Base-by-base conservation (phyloP, 2,888 invertebrate genomes). In the Ophion slaviceki region DNA sequence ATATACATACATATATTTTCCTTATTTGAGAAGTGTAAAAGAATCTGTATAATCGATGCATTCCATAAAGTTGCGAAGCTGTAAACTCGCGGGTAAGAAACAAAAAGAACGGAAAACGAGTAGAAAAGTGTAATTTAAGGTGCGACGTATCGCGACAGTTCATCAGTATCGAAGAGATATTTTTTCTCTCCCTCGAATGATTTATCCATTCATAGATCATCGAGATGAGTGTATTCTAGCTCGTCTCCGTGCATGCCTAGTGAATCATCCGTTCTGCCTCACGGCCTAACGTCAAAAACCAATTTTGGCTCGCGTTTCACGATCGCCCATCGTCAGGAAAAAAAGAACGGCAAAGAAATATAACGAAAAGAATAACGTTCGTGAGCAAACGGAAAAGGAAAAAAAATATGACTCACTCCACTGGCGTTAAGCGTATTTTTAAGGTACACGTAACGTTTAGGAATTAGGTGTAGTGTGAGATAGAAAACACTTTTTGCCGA, bases 351-450 rank as follows among this genome's bases (percentile, higher is more conserved):
- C 17, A 17, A 47, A 17, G 28, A 17, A n/a, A 17, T 28, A 3
- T 14, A 5, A 10, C 53, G 14, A 84, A 66, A 47, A 40, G 14
- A 47, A n/a, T 45, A 32, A 64, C 40, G 66, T 72, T 66, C 61
- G 36, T 53, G n/a, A 14, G 72, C 6, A 47, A 61, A 61, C 11
- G 24, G 45, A 40, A 40, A 57, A 20, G 57, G 28, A 59, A 24
- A 14, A 47, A 67, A 67, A 59, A 59, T 24, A 81, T 67, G 70
- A 11, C 70, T 80, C 17, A 47, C 70, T 81, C 36, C 70, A 77
- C 84, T 81, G 78, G 79, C 82, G 84, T 71, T 45, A 70, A 79
- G 70, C 45, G 71, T 84, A 84, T 71, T 82, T 76, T 76, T 84
- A 84, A 84, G 82, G 62, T 78, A 76, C 45, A 81, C 57, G 71